A percentile compares a stretch with the other conserved stretches of the same genome.
phyloP scores from a whole-genome alignment of 2,113 vertebrate species.

The Tetrao urogallus region DNA sequence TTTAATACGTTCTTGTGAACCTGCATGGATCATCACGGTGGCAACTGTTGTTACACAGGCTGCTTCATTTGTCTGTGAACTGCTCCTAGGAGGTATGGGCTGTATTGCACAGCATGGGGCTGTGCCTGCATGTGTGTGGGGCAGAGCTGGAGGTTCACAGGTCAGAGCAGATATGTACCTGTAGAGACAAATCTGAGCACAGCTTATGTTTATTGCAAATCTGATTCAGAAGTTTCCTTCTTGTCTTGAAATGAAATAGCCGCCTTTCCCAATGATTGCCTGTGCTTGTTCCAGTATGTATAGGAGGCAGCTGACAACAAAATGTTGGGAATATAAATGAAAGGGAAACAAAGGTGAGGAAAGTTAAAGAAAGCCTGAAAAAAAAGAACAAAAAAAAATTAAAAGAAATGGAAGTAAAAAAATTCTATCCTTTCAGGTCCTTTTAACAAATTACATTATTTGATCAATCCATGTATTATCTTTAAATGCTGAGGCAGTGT shows the following conservation, averaged over 20 bases:
- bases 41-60: background rate
- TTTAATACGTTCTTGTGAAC: background rate
- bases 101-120: fast-evolving
- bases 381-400: background rate
- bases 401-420: background rate
- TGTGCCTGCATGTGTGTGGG: background rate
- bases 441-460: background rate
- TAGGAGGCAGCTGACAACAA: background rate
- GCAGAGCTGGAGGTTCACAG: background rate
- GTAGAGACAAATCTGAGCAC: background rate
- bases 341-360: background rate
- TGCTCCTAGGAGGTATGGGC: background rate
- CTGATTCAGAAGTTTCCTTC: background rate
- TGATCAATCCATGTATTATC: background rate
- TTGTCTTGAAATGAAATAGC: background rate
- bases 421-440: background rate
- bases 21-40: background rate
- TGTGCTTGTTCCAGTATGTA: background rate
- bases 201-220: background rate
- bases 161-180: background rate
- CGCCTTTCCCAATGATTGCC: background rate
- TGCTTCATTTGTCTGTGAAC: background rate
- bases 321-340: background rate
- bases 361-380: background rate
- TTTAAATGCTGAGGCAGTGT: background rate